phyloP scores from a whole-genome alignment of 2,797 vertebrate species.

The Sebastes trivittatus region DNA sequence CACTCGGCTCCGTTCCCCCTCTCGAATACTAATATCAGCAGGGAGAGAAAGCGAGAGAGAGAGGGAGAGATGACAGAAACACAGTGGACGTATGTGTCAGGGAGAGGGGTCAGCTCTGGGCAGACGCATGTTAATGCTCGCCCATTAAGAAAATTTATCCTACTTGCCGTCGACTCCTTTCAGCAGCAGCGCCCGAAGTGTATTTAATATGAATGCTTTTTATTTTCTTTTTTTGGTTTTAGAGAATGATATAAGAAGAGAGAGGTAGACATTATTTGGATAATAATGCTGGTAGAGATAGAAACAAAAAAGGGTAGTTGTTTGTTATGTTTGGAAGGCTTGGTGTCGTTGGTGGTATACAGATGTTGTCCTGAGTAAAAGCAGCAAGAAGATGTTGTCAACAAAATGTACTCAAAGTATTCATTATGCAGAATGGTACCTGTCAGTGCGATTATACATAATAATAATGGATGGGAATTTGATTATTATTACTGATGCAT shows the following conservation, averaged over 20 bases:
- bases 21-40: constrained; percentile 88
- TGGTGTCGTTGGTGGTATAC: neutral
- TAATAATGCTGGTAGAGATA: neutral
- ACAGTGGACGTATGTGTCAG: constrained; percentile 90
- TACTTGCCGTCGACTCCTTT: constrained; percentile 79
- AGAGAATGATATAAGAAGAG: neutral
- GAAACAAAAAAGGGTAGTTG: neutral
- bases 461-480: neutral
- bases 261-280: neutral
- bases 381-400: neutral
- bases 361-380: neutral
- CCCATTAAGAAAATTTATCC: constrained; percentile 95
- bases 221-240: constrained; percentile 2
- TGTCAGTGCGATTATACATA: neutral
- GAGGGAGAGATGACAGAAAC: constrained; percentile 89
- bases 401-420: neutral
- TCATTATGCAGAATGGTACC: constrained; percentile 1
- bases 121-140: constrained; percentile 91
- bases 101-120: constrained; percentile 91
- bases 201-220: constrained; percentile 10
- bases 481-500: neutral
- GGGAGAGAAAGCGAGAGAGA: constrained; percentile 9
- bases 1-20: constrained; percentile 82
- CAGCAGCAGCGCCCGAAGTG: constrained; percentile 62
- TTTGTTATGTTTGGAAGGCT: neutral